Evolutionary conservation across 2,797 vertebrate species (phyloP), one percentile per base, ranked within the genome.

Genomic region (Melanogrammus aeglefinus): DNA sequence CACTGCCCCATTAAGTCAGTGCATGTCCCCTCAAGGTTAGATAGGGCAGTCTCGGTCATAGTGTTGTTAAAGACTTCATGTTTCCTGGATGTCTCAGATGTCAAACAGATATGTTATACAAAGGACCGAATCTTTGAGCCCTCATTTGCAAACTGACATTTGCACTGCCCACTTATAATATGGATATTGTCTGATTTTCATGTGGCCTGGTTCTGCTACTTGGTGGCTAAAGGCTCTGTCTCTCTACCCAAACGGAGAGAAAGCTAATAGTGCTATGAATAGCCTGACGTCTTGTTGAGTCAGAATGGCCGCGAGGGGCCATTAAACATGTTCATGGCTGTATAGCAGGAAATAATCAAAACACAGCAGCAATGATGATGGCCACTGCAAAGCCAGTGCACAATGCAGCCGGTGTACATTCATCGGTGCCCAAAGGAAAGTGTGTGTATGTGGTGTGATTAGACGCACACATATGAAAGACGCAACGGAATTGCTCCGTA

Each of bases 331-430:
- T 86, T 88, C 83, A 83, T 7, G 47, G 77, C 81, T 0, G 36
- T 77, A 74, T 77, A 16, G 82, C 85, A 74, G 79, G 82, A 80
- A 82, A 84, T 88, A 74, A 90, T 79, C 83, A 80, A 80, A 88
- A 82, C 76, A 78, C n/a, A 80, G 76, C 80, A 81, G 57, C 1
- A 36, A 72, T 73, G 83, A 76, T 76, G 80, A 80, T 80, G 75
- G 78, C 85, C 78, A 81, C 51, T 71, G 39, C 41, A 51, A 31
- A 51, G 27, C 24, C 35, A n/a, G 80, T 84, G 82, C 80, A 73
- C 74, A 35, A 35, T 44, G 71, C 66, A 21, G 76, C 66, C 0
- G 31, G 36, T 13, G 36, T 1, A 72, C 57, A 82, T 81, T 84
- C 75, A 83, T 86, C 83, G 83, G 24, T 14, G 21, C 75, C 69